Evolutionary conservation across 2,113 vertebrate genomes (phyloP), one percentile per base, ranked within the genome.

Genomic region (Engraulis encrasicolus): DNA sequence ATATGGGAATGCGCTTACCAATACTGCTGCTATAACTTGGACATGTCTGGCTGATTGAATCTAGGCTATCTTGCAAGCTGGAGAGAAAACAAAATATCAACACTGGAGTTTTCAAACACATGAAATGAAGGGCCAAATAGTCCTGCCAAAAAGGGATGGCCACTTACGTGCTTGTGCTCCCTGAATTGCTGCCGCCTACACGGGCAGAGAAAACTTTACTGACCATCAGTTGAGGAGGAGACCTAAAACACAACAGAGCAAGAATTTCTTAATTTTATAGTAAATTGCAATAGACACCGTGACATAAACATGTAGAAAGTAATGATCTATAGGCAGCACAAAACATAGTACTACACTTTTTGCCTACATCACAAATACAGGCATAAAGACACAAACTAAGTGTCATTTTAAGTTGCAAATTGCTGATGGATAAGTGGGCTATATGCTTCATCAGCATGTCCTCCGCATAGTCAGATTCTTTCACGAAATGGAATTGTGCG

Each of bases 171-270:
- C 92, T 96, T 84, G 95, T 96, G 87, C 96, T 97, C 85, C 96
- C 96, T 12, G 85, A 34, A 89, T 93, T 94, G 87, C 95, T 94
- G 89, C 96, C 95, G 88, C 96, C 96, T 89, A 96, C 93, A 87
- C 94, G 94, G 80, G 96, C 95, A 82, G 96, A 96, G 90, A 97
- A 97, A 79, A 97, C 96, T 92, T 97, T 97, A 91, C 96, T 97
- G 90, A 97, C 95, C 97, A 97, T 97, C 90, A 97, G 91, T 80
- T 97, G 97, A 17, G 96, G 96, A 50, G 97, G 97, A 90, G 95
- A 97, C 61, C 97, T 97, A 85, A 23, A 88, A 92, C 83, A 49
- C 36, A 31, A 87, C 86, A 78, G 27, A 84, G 40, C 9, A 45
- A 45, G 9, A 3, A 9, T 3, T 45, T 45, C 40, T 45, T 45